Percentiles rank a stretch among this genome's conserved stretches.
phyloP scores from a whole-genome alignment of 2,888 invertebrate genomes.

The Euspilapteryx auroguttella region DNA sequence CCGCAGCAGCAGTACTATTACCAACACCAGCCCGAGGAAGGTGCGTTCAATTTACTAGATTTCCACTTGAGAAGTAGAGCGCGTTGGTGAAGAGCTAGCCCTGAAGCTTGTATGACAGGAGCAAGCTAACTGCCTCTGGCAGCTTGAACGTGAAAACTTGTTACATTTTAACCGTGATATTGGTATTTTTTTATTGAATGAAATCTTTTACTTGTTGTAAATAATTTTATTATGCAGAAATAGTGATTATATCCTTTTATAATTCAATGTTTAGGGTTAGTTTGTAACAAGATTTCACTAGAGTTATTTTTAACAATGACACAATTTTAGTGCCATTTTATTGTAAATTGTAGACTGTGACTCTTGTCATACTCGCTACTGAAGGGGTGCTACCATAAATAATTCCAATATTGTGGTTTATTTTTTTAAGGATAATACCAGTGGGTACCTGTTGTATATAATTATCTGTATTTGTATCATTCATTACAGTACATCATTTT shows the following conservation, averaged over 20 bases:
- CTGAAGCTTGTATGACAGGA: conserved; percentile 64
- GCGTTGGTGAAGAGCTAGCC: conserved; percentile 63
- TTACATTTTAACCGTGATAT: conserved; percentile 61
- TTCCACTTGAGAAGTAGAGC: conserved; percentile 61
- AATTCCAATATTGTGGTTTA: conserved; percentile 58
- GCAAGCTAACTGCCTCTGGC: conserved; percentile 53
- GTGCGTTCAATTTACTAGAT: conserved; percentile 63
- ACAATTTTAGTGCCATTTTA: conserved; percentile 57
- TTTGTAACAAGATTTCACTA: conserved; percentile 60
- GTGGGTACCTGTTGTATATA: conserved; percentile 58
- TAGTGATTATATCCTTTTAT: conserved; percentile 31
- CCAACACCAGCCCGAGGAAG: conserved; percentile 61
- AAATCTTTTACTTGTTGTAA: conserved; percentile 51
- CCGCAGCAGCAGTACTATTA: conserved; percentile 59
- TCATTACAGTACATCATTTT: conserved; percentile 53
- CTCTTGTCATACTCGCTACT: conserved; percentile 63
- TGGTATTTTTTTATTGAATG: conserved; percentile 50
- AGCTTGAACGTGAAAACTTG: conserved; percentile 52
- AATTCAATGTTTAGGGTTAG: conserved; percentile 38
- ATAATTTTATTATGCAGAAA: conserved; percentile 38
- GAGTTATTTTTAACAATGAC: conserved; percentile 48
- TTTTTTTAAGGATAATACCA: conserved; percentile 58
- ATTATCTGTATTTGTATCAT: conserved; percentile 43
- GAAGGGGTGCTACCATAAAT: conserved; percentile 64
- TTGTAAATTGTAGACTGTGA: conserved; percentile 59